These are phyloP conservation scores for Cyclina sinensis DNA, from an alignment of 1,140 invertebrate genomes.

Conservation along the genomic window DNA sequence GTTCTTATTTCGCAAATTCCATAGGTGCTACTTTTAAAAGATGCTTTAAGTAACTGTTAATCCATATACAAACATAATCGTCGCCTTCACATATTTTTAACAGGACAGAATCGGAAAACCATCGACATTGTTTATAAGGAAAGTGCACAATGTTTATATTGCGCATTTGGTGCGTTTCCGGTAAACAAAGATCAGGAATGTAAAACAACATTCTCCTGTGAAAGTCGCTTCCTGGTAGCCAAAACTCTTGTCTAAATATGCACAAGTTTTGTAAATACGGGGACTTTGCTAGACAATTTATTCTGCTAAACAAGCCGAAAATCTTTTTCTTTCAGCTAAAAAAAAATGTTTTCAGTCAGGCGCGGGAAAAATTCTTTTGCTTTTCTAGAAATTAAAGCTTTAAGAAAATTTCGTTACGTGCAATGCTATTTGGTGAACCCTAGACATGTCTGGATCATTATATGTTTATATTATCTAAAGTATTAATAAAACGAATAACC, in stretches of 20 bases:
- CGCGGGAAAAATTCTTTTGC: no score
- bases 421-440: no score
- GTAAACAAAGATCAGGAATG: neutral
- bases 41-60: neutral
- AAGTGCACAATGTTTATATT: slow-evolving; percentile 2
- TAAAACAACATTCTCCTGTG: neutral
- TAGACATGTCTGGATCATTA: no score
- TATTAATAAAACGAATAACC: no score
- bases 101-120: neutral
- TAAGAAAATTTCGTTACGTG: no score
- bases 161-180: slow-evolving; percentile 10
- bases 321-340: no score
- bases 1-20: slow-evolving; percentile 2
- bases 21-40: neutral
- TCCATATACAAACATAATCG: neutral
- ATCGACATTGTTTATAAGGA: slow-evolving; percentile 8
- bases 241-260: neutral
- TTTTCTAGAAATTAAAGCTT: no score
- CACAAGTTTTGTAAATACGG: neutral
- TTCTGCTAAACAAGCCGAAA: no score
- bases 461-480: no score
- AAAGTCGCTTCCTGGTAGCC: neutral
- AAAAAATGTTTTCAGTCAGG: no score
- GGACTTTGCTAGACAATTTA: no score
- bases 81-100: slow-evolving; percentile 4